Evolutionary conservation across 1,140 invertebrate species (phyloP).

Genomic region (Littorina saxatilis): DNA sequence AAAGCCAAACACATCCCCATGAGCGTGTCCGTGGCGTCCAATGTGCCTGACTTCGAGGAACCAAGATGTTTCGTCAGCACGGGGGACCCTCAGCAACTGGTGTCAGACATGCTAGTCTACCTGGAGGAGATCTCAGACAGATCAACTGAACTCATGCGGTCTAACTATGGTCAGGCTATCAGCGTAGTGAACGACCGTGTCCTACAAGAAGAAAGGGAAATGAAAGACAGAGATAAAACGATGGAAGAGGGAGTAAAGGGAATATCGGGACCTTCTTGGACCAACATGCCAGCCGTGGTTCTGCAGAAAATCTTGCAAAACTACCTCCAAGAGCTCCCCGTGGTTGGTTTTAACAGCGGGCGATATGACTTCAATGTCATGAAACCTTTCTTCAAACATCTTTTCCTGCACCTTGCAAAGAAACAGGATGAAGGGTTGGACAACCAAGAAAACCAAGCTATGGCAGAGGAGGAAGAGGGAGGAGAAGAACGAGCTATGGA

Average conservation of each 20-base stretch:
- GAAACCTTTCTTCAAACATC: too few species aligned
- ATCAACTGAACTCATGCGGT: background rate
- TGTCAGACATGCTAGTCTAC: constrained; percentile 22
- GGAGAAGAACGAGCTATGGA: too few species aligned
- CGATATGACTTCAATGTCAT: constrained; percentile 50
- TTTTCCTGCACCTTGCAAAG: constrained; percentile 30
- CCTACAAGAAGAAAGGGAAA: too few species aligned
- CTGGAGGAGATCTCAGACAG: constrained; percentile 6
- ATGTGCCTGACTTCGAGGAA: background rate
- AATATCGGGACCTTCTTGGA: too few species aligned
- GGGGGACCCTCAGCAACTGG: constrained; percentile 1
- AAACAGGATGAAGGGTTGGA: background rate
- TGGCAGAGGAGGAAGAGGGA: too few species aligned
- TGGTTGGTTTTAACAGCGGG: constrained; percentile 37
- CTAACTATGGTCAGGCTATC: background rate
- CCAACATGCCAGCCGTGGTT: background rate
- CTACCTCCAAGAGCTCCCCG: constrained; percentile 31
- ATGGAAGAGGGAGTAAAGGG: too few species aligned
- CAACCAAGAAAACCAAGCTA: too few species aligned
- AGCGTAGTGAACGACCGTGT: background rate
- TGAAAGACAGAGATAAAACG: background rate
- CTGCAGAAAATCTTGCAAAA: background rate
- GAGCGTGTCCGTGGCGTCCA: background rate
- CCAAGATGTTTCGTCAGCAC: constrained; percentile 6
- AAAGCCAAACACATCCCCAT: constrained; percentile 4